A percentile compares a stretch with the other conserved stretches of the same genome.
phyloP scores from a whole-genome alignment of 1,140 invertebrate genomes.

The Cyrtorhinus lividipennis region DNA sequence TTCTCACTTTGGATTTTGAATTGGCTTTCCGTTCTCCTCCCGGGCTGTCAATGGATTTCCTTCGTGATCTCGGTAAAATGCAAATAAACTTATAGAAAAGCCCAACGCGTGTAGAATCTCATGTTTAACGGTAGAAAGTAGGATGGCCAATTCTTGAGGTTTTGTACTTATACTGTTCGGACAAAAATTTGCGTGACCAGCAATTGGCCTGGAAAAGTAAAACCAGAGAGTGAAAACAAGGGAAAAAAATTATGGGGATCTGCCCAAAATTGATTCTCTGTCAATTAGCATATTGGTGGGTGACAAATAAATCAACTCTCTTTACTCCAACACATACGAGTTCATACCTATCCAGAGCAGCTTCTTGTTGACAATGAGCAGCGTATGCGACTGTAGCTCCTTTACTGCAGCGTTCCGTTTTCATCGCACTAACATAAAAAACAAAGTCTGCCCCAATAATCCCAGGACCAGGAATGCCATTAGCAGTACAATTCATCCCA shows the following conservation, averaged over 20 bases:
- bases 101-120: constrained; percentile 96
- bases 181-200: constrained; percentile 96
- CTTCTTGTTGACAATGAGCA: constrained; percentile 95
- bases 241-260: too few species aligned
- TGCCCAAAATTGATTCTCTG: too few species aligned
- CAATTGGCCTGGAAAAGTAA: constrained; percentile 66
- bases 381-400: constrained; percentile 92
- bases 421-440: constrained; percentile 88
- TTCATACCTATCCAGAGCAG: constrained; percentile 72
- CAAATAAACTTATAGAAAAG: constrained; percentile 89
- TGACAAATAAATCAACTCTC: too few species aligned
- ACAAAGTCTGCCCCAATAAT: constrained; percentile 86
- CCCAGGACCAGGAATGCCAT: constrained; percentile 37
- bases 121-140: constrained; percentile 95
- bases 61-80: constrained; percentile 76
- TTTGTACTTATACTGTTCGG: constrained; percentile 89
- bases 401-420: constrained; percentile 79
- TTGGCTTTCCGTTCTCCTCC: constrained; percentile 72
- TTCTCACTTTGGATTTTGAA: constrained; percentile 71
- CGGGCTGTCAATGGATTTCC: constrained; percentile 73
- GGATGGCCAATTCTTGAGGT: constrained; percentile 77
- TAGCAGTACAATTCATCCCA: constrained; percentile 57
- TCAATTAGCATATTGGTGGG: constrained; percentile 2
- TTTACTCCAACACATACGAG: too few species aligned
- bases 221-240: too few species aligned